Conservation (phyloP, 2,797 vertebrate species). For the Alcedo atthis region DNA sequence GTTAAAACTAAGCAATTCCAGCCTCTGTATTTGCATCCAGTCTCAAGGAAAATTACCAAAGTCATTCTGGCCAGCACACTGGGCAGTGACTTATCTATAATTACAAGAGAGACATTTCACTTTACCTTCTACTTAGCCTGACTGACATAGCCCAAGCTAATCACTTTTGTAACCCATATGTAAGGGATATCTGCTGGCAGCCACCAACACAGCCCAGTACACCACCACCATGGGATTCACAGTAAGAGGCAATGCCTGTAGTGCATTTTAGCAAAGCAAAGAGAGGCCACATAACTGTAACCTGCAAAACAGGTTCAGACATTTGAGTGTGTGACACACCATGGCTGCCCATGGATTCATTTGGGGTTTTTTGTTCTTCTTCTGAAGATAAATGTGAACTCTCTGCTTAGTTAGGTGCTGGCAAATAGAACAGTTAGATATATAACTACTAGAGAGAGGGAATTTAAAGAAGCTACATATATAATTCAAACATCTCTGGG, state of each 20-base stretch:
- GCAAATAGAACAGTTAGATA: neutral
- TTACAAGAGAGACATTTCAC: neutral
- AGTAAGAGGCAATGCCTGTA: neutral
- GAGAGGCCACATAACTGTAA: neutral
- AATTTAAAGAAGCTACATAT: neutral
- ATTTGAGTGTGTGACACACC: neutral
- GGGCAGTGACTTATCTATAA: neutral
- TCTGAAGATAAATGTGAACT: neutral
- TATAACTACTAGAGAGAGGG: neutral
- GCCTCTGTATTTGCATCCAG: neutral
- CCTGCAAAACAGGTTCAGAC: neutral
- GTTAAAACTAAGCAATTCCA: neutral
- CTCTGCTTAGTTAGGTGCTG: neutral
- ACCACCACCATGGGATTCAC: neutral
- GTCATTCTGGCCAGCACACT: neutral
- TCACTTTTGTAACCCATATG: neutral
- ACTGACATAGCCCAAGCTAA: neutral
- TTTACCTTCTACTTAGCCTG: neutral
- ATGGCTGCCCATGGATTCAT: neutral
- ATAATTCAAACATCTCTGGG: too few relatives aligned
- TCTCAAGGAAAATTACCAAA: neutral
- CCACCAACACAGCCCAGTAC: neutral
- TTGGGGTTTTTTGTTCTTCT: neutral
- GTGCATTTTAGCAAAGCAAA: neutral
- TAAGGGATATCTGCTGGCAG: neutral